A percentile compares a stretch with the other conserved stretches of the same genome.
phyloP scores from a whole-genome alignment of 2,888 invertebrate species.

The Morinoia aosen region DNA sequence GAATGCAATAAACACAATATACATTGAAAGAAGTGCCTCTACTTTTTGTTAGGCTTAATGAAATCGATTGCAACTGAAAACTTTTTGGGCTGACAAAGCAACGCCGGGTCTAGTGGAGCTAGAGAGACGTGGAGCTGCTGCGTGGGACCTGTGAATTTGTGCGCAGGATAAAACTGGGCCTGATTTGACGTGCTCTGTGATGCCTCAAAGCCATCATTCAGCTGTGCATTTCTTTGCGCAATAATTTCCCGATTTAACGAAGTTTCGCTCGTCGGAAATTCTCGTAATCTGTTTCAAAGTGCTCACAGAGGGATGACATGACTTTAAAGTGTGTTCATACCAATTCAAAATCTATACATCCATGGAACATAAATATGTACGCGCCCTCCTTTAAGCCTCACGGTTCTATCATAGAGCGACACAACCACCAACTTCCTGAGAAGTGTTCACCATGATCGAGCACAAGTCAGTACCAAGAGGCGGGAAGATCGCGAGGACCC shows the following conservation, averaged over 20 bases:
- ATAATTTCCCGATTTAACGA: neutral
- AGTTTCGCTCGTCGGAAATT: neutral
- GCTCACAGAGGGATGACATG: neutral
- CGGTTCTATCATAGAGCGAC: neutral
- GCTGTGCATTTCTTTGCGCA: neutral
- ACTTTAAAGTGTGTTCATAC: neutral
- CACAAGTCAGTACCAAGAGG: neutral
- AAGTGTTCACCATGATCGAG: neutral
- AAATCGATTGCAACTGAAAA: neutral
- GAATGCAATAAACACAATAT: constrained; percentile 40
- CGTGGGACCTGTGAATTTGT: neutral
- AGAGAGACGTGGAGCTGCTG: neutral
- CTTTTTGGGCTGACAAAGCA: neutral
- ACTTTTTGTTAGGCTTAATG: constrained; percentile 27
- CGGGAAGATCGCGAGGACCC: neutral
- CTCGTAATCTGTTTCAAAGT: neutral
- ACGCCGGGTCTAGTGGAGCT: neutral
- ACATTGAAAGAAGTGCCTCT: constrained; percentile 52
- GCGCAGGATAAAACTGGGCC: neutral
- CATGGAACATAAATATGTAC: neutral
- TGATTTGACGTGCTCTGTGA: neutral
- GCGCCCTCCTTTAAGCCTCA: neutral
- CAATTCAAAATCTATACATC: neutral
- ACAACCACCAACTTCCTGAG: neutral
- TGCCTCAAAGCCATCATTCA: neutral